These are phyloP conservation scores for Desoria tigrina DNA, from an alignment of 2,888 invertebrate genomes.

Conservation along the genomic window DNA sequence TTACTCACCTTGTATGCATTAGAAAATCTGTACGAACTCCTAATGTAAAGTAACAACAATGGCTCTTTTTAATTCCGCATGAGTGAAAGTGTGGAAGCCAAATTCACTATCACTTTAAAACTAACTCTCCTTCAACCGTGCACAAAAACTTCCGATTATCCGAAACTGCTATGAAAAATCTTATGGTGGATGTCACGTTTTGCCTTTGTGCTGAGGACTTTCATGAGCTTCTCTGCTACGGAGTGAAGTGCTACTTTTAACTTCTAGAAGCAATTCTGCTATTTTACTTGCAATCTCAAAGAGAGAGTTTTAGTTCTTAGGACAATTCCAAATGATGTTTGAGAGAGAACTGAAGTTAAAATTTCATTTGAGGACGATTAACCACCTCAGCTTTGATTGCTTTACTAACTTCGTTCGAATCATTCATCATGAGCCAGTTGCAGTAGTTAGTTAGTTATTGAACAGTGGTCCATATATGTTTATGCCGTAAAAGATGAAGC, in stretches of 20 bases:
- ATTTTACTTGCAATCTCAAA: constrained; percentile 3
- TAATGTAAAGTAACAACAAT: neutral
- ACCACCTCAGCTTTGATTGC: constrained; percentile 1
- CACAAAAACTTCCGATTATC: neutral
- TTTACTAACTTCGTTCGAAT: neutral
- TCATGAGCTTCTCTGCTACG: constrained; percentile 3
- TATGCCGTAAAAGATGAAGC: constrained; percentile 1
- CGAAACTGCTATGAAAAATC: neutral
- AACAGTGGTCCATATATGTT: constrained; percentile 3
- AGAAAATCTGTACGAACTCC: neutral
- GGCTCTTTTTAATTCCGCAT: neutral
- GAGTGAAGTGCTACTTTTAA: neutral
- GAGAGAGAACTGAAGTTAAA: constrained; percentile 42
- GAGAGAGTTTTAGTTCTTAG: constrained; percentile 29
- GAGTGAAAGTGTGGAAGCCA: constrained; percentile 2
- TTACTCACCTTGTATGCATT: too few relatives aligned
- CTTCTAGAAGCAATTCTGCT: neutral
- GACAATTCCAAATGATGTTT: constrained; percentile 34
- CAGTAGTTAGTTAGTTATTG: constrained; percentile 11
- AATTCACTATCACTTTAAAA: constrained; percentile 7
- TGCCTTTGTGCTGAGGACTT: neutral
- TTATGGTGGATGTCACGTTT: neutral
- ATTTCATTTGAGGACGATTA: constrained; percentile 19
- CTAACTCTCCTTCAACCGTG: neutral
- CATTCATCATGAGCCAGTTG: constrained; percentile 2